phyloP scores from a whole-genome alignment of 2,797 vertebrate genomes.

The Sciurus vulgaris region DNA sequence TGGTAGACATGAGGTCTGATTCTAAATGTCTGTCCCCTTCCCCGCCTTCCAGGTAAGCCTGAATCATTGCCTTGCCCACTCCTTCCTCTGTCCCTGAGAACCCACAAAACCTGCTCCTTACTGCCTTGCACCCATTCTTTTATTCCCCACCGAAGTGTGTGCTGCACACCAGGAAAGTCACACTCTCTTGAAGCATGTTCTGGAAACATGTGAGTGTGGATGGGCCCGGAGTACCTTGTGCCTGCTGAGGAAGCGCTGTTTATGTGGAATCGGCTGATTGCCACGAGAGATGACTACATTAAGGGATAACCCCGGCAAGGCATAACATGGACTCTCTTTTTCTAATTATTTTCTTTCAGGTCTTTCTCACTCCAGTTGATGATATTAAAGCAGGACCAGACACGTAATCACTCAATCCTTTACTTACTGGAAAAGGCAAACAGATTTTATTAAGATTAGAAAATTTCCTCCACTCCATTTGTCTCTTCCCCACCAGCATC shows the following conservation, averaged over 20 bases:
- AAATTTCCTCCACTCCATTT: conserved; percentile 67
- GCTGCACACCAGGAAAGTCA: neutral
- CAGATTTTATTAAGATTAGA: conserved; percentile 77
- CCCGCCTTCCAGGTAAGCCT: neutral
- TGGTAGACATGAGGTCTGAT: neutral
- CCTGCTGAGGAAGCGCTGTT: conserved; percentile 69
- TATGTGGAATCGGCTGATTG: conserved; percentile 49
- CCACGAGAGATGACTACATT: conserved; percentile 48
- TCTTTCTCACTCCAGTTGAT: conserved; percentile 50
- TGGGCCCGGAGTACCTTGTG: neutral
- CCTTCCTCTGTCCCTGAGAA: neutral
- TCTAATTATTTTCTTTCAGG: conserved; percentile 57
- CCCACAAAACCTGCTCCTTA: neutral
- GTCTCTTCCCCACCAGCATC: conserved; percentile 47
- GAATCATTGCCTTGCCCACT: neutral
- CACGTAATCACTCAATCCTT: conserved; percentile 67
- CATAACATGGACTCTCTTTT: neutral
- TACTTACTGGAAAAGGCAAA: conserved; percentile 80
- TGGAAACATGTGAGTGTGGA: neutral
- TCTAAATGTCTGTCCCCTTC: neutral
- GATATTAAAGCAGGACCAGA: conserved; percentile 69
- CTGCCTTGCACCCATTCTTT: rapidly evolving
- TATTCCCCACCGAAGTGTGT: neutral
- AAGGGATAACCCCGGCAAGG: conserved; percentile 28
- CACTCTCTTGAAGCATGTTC: neutral